Evolutionary conservation across 2,888 invertebrate genomes (phyloP), one percentile per base, ranked within the genome.

Genomic region (Nudaria mundana): DNA sequence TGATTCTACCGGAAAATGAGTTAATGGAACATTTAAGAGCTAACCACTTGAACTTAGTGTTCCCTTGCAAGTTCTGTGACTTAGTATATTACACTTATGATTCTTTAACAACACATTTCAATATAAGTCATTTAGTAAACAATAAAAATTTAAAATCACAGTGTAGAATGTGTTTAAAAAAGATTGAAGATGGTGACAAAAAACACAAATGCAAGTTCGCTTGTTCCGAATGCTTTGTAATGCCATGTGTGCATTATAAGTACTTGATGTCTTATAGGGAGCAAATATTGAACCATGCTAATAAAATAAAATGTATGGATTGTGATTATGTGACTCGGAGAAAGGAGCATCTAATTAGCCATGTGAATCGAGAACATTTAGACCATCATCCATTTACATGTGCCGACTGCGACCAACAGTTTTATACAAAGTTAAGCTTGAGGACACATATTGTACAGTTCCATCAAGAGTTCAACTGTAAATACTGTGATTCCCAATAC

Each of bases 321-420:
- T 80, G 79, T 37, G 72, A 77, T 34, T 79, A 72, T 43, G 59
- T 63, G 0, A 76, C 73, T 10, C 61, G 66, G 6, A 61, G 71
- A 12, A 77, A 76, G 26, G 71, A 74, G 30, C 66, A 71, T 26
- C 46, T 80, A 3, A 65, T 80, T 1, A 59, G 64, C 0, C 80
- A 80, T 43, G 70, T 63, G 0, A 80, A 80, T 29, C 53, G 76
- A 11, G 76, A 74, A 37, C 80, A 80, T 57, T 66, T 80, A 25
- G 63, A 76, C 10, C 66, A 76, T 37, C 74, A 74, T 37, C 78
- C 80, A 0, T 78, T 72, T 33, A 67, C 68, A 2, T 80, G 80
- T 37, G 60, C 62, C 0, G 61, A 68, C 28, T 80, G 80, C 18
- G 63, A 59, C 0, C 71, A 71, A 25, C 74, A 73, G 23, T 79